Percentiles rank a stretch among this genome's conserved stretches.
Conservation (phyloP, 1,140 invertebrate species). For the Tetranychus urticae region DNA sequence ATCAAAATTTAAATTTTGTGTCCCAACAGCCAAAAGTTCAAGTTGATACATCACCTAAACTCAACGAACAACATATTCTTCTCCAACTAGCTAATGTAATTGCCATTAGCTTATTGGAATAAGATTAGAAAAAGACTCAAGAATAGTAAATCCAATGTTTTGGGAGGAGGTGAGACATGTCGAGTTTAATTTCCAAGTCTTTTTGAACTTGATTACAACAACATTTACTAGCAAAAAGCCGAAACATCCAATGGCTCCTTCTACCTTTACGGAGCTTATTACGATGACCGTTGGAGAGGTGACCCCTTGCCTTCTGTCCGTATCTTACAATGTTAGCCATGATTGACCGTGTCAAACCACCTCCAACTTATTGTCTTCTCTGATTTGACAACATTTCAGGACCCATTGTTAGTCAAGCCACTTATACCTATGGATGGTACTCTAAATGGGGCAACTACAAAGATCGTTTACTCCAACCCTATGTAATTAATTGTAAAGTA, state of each 20-base stretch:
- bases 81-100: slow-evolving; percentile 28
- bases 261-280: slow-evolving; percentile 66
- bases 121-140: slow-evolving; percentile 1
- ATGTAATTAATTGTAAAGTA: slow-evolving; percentile 64
- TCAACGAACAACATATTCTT: slow-evolving; percentile 47
- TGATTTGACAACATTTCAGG: slow-evolving; percentile 65
- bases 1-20: background rate
- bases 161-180: slow-evolving; percentile 16
- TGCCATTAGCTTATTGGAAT: slow-evolving; percentile 13
- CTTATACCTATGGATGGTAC: slow-evolving; percentile 80
- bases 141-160: slow-evolving; percentile 5
- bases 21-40: slow-evolving; percentile 13
- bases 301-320: slow-evolving; percentile 50
- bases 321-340: slow-evolving; percentile 74
- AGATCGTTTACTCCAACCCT: slow-evolving; percentile 70
- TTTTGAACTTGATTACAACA: slow-evolving; percentile 51
- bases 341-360: slow-evolving; percentile 64
- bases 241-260: slow-evolving; percentile 47
- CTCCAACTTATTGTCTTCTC: slow-evolving; percentile 55
- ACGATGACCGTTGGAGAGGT: slow-evolving; percentile 49
- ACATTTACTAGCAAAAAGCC: slow-evolving; percentile 67
- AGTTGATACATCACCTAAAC: slow-evolving; percentile 36
- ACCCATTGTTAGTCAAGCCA: slow-evolving; percentile 41
- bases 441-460: slow-evolving; percentile 83
- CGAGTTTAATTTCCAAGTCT: slow-evolving; percentile 55